Evolutionary conservation across 2,888 invertebrate species (phyloP).

Genomic region (Tiliacea aurago): DNA sequence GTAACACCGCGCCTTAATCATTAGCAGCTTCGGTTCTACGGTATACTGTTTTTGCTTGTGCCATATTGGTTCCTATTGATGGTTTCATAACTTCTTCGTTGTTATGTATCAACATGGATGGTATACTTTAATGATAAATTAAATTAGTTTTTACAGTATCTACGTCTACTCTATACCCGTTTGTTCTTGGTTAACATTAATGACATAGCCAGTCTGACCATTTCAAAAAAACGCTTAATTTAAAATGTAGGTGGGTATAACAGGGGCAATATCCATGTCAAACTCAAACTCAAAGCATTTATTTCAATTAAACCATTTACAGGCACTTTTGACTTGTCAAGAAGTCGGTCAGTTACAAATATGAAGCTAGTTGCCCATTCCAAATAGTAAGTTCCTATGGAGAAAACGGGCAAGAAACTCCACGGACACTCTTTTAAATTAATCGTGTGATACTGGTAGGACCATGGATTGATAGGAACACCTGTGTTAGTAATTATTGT

Average conservation of each 20-base stretch:
- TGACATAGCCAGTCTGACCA: background rate
- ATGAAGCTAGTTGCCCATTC: no score
- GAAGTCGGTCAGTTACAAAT: no score
- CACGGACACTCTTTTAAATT: no score
- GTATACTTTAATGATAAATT: background rate
- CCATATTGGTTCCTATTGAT: background rate
- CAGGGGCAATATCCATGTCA: background rate
- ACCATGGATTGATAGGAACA: constrained; percentile 5
- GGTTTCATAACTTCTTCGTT: background rate
- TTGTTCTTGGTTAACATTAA: background rate
- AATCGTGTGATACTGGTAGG: background rate
- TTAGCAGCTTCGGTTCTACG: background rate
- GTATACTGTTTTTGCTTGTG: background rate
- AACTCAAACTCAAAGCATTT: no score
- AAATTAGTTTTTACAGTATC: background rate
- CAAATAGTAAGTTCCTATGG: no score
- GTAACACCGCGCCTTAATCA: no score
- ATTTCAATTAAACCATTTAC: no score
- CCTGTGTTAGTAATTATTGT: constrained; percentile 10
- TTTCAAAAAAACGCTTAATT: background rate
- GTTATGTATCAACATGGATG: background rate
- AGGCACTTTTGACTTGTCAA: no score
- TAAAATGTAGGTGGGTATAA: background rate
- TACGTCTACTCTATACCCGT: background rate
- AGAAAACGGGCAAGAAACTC: no score